phyloP scores from a whole-genome alignment of 2,113 vertebrate genomes.

The Pelobates fuscus region DNA sequence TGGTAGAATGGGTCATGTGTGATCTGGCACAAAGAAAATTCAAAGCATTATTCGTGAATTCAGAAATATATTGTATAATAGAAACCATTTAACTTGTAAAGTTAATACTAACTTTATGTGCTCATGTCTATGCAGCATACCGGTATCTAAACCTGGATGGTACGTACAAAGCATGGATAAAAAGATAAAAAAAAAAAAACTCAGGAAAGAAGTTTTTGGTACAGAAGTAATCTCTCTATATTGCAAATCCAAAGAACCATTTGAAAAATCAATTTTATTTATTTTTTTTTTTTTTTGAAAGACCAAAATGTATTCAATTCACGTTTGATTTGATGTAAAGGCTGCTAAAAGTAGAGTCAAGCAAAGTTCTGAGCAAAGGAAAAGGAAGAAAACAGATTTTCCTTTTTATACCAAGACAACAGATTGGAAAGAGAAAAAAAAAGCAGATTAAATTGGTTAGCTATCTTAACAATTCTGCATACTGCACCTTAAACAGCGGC shows the following conservation, averaged over 20 bases:
- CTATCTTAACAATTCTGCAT: neutral
- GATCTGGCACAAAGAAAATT: too few relatives aligned
- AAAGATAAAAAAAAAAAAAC: neutral
- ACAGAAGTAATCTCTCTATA: neutral
- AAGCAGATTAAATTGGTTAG: constrained; percentile 1
- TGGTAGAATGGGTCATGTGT: too few relatives aligned
- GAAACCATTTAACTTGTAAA: too few relatives aligned
- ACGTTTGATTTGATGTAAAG: constrained; percentile 21
- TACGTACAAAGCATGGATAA: neutral
- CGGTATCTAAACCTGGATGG: too few relatives aligned
- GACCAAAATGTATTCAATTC: neutral
- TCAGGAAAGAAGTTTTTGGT: constrained; percentile 15
- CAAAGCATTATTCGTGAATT: too few relatives aligned
- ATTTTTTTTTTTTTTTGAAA: neutral
- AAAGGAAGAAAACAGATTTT: neutral
- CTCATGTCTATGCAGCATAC: too few relatives aligned
- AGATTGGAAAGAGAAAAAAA: neutral
- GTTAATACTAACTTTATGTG: too few relatives aligned
- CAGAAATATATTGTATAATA: too few relatives aligned
- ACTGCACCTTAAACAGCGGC: constrained; percentile 24
- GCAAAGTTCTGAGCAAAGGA: constrained; percentile 23
- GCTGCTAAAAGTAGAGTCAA: constrained; percentile 46
- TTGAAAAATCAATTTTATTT: neutral
- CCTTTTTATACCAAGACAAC: too few relatives aligned
- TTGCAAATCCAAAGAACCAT: constrained; percentile 17